A percentile compares a stretch with the other conserved stretches of the same genome.
These are phyloP conservation scores for Drosophila bocki DNA, from an alignment of 1,140 invertebrate species.

Conservation along the genomic window DNA sequence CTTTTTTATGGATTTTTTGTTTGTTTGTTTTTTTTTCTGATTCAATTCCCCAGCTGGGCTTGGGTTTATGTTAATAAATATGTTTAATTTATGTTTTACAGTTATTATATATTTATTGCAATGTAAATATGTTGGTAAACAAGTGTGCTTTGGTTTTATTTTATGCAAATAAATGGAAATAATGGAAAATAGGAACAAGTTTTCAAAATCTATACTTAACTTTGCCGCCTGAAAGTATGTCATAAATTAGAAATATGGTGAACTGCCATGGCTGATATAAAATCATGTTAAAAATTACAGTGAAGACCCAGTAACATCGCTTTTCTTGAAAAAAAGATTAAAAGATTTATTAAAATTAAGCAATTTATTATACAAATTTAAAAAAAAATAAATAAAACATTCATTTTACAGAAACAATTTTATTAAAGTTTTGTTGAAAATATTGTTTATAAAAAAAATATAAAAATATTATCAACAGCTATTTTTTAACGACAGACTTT, in stretches of 20 bases:
- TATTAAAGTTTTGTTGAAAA: neutral
- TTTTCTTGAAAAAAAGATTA: too few relatives aligned
- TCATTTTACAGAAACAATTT: too few relatives aligned
- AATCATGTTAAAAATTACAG: neutral
- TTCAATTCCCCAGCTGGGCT: conserved; percentile 39
- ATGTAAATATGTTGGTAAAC: neutral
- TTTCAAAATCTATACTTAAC: neutral
- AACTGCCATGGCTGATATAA: neutral
- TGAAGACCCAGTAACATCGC: neutral
- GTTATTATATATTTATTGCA: neutral
- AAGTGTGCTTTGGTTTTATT: neutral
- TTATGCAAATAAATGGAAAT: neutral
- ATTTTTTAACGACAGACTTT: too few relatives aligned
- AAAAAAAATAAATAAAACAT: too few relatives aligned
- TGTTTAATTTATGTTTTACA: neutral
- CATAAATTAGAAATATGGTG: neutral
- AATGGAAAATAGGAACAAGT: neutral
- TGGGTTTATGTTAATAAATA: conserved; percentile 50
- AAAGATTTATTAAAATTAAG: too few relatives aligned
- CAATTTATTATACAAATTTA: too few relatives aligned
- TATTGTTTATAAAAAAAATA: too few relatives aligned
- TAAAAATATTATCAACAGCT: too few relatives aligned
- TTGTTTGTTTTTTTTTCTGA: neutral
- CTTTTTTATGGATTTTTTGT: conserved; percentile 2
- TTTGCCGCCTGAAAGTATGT: neutral